Evolutionary conservation across 2,113 vertebrate species (phyloP).

Genomic region (Noturus placidus): DNA sequence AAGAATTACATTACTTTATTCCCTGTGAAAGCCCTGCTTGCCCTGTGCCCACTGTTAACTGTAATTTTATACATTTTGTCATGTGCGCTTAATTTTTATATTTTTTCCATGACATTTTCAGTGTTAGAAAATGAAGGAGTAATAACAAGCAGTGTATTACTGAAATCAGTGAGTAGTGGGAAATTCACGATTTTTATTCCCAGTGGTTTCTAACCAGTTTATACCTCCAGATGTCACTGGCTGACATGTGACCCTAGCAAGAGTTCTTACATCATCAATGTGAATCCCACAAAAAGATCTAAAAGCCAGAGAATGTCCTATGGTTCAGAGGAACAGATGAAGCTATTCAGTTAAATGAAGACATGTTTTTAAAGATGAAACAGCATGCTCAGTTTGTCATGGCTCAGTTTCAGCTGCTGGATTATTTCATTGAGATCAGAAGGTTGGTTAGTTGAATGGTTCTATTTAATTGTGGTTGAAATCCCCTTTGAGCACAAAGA

Average conservation of each 20-base stretch:
- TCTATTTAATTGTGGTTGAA: not conserved
- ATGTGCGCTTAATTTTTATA: not conserved
- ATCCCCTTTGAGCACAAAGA: not conserved
- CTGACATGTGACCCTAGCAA: not conserved
- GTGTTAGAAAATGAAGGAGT: not conserved
- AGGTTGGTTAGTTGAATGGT: not conserved
- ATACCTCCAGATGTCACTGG: not conserved
- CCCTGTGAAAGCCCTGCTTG: not conserved
- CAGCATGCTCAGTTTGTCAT: not conserved
- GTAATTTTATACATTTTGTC: not conserved
- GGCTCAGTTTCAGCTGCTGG: not conserved
- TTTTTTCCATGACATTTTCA: not conserved
- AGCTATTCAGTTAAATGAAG: not conserved
- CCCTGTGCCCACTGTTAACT: not conserved
- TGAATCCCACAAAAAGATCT: not conserved
- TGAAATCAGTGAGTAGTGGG: not conserved
- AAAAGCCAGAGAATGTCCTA: not conserved
- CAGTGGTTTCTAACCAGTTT: not conserved
- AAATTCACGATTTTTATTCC: not conserved
- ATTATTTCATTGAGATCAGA: not conserved
- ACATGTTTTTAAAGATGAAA: not conserved
- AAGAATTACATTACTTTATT: not conserved
- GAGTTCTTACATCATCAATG: not conserved
- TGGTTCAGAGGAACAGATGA: not conserved
- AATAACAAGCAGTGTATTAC: not conserved